These are phyloP conservation scores for Anabacerthia variegaticeps DNA, from an alignment of 2,797 vertebrate genomes.

Conservation along the genomic window DNA sequence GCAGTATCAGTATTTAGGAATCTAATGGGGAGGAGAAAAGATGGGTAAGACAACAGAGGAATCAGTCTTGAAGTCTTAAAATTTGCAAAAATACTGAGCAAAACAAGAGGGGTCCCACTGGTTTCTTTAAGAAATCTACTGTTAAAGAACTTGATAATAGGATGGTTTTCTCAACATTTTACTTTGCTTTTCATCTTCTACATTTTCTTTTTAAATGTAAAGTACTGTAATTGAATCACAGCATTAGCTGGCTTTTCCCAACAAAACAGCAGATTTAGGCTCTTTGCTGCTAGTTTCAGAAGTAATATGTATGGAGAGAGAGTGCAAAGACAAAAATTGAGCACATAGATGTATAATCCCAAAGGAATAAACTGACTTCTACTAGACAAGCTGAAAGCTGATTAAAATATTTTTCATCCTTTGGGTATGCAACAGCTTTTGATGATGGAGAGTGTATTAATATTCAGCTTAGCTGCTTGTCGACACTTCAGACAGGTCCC, in stretches of 20 bases:
- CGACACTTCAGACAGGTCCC: conserved; percentile 77
- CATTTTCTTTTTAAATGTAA: conserved; percentile 30
- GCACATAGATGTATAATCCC: conserved; percentile 70
- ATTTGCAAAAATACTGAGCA: neutral
- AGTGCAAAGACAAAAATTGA: conserved; percentile 52
- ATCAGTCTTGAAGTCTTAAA: neutral
- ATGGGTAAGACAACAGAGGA: neutral
- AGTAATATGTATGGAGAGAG: neutral
- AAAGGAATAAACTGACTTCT: conserved; percentile 74
- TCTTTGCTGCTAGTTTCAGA: conserved; percentile 52
- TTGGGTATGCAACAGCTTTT: conserved; percentile 81
- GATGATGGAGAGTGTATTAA: conserved; percentile 81
- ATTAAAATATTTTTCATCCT: conserved; percentile 83
- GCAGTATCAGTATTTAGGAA: neutral
- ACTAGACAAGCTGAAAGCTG: conserved; percentile 77
- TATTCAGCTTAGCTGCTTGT: conserved; percentile 79
- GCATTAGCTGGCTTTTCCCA: conserved; percentile 39
- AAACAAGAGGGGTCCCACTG: neutral
- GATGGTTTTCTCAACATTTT: neutral
- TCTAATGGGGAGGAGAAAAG: neutral
- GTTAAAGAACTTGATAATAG: neutral
- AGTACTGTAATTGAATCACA: conserved; percentile 50
- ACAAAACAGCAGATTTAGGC: conserved; percentile 44
- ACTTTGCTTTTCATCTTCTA: neutral
- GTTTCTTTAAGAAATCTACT: neutral